Base-by-base conservation (phyloP, 2,888 invertebrate genomes). In the Scrobipalpa costella region DNA sequence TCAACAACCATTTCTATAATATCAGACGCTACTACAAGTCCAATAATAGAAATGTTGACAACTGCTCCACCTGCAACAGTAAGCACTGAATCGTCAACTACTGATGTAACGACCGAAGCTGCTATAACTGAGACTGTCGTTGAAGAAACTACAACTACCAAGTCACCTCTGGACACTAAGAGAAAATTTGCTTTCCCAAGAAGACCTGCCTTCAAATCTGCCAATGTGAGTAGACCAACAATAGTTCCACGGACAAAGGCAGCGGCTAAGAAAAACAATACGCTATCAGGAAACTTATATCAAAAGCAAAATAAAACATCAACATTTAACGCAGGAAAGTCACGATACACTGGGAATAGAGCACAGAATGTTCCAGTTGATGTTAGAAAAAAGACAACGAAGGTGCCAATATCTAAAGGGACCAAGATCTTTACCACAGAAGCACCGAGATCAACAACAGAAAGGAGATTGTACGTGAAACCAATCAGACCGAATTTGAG, bases 321-420 rank as follows among this genome's bases (percentile, higher is more conserved):
- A 1, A 75, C 79, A 21, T 90, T 89, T 62, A 82, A 71, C 62
- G 83, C 86, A 1, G 81, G 68, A 21, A 88, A 86, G 69, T 81
- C 86, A 6, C 80, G 91, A 60, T 88, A 90, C 66, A 78, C 83
- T 7, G 81, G 71, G 3, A 85, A 71, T 49, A 81, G 92, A 69
- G 76, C 80, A 19, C 90, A 90, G 76, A 92, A 91, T 58, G 86
- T 91, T 6, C 92, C 92, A 9, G 74, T 90, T 57, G 91, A 92
- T 69, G 57, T 82, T 11, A 87, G 81, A 70, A 90, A 85, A 67
- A 80, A 75, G 62, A 73, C 65, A 0, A 66, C 78, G 19, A 88
- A 82, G 76, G 66, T 76, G 55, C 33, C 67, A 58, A 2, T 27
- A 27, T 3, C 2, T 27, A 27, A 27, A 27, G 27, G 27, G 2